Evolutionary conservation across 2,113 vertebrate genomes (phyloP), one percentile per base, ranked within the genome.

Genomic region (Notarius lentiginosus): DNA sequence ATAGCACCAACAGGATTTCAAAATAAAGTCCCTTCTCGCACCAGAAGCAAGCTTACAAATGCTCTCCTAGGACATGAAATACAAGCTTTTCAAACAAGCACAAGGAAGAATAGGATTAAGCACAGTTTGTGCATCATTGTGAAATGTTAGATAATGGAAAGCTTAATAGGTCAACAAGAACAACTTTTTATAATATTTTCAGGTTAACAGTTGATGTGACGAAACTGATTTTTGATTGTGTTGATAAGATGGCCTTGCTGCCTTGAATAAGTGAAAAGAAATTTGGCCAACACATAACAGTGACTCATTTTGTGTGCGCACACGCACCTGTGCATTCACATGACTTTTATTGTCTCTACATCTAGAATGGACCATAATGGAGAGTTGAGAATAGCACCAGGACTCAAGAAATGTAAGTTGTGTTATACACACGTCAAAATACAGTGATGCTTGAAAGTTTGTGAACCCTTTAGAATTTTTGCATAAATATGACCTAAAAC

Each of bases 351-450:
- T 76, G 7, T 27, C 20, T 85, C 0, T 7, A 51, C 60, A 27
- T 85, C 14, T 65, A 85, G 84, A 53, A 20, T 30, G 47, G 5
- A 79, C 58, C 24, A 65, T 5, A 18, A 4, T 20, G 72, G 47
- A 20, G 15, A 65, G 14, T n/a, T 65, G 17, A 85, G 56, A 55
- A 85, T 55, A 18, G n/a, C 56, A 30, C 15, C 60, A 65, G 84
- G 84, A 65, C 58, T 77, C 24, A 77, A 65, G 60, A 85, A 85
- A 65, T 85, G 84, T 85, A 85, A 7, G 84, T 65, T 66, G 3
- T 63, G 5, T 49, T 49, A 70, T 15, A 70, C 66, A 70, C 27
- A 34, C 66, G 17, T 8, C 58, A 61, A 4, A 27, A 20, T 11
- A 47, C 41, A 41, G 41, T 41, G 41, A 4, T 41, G 41, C 41